phyloP scores from a whole-genome alignment of 2,888 invertebrate genomes.

The Cerastis rubricosa region DNA sequence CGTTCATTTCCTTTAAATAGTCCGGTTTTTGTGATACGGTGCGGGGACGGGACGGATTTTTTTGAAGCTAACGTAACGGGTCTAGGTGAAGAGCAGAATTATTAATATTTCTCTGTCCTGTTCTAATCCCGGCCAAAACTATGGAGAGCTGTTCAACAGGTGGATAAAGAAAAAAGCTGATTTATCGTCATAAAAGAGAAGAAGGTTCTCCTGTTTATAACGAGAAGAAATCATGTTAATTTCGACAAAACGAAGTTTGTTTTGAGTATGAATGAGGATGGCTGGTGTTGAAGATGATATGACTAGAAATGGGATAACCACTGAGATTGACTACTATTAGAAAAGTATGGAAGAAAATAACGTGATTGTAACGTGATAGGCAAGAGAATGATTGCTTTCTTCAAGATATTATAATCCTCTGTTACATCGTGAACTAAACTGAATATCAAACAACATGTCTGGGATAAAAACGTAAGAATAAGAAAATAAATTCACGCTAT shows the following conservation, averaged over 20 bases:
- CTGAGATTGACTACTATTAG: neutral
- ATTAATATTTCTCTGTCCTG: neutral
- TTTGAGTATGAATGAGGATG: neutral
- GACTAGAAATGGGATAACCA: neutral
- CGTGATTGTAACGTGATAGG: too few relatives aligned
- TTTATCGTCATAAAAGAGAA: neutral
- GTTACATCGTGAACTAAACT: neutral
- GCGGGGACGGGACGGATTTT: slow-evolving; percentile 30
- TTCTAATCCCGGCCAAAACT: neutral
- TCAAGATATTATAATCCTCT: neutral
- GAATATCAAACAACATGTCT: slow-evolving; percentile 20
- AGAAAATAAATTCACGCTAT: slow-evolving; percentile 36
- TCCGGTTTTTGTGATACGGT: slow-evolving; percentile 32
- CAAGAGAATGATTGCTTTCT: neutral
- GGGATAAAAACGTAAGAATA: neutral
- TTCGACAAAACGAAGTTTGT: neutral
- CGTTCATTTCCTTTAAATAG: slow-evolving; percentile 67
- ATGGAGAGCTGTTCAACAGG: neutral
- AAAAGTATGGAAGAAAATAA: neutral
- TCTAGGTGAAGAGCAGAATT: neutral
- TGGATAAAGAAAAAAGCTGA: neutral
- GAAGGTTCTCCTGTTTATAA: neutral
- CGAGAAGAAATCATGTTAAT: neutral
- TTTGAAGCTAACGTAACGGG: neutral
- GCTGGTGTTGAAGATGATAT: neutral